Conservation (phyloP, 2,113 vertebrate species). For the Phylloscopus trochiloides region DNA sequence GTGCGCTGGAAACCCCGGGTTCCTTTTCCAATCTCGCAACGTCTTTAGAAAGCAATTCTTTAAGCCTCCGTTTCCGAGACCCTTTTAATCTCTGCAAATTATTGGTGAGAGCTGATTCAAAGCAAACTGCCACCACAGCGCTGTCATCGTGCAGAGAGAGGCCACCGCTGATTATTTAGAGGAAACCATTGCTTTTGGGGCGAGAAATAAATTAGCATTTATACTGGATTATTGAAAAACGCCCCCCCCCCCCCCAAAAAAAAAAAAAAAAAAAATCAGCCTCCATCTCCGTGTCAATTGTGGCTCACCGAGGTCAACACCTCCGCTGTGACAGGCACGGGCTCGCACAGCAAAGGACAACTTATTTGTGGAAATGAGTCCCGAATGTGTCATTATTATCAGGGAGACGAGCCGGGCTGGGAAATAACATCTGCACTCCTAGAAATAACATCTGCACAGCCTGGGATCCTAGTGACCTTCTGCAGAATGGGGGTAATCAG, state of each 20-base stretch:
- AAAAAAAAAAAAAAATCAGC: background rate
- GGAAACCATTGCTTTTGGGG: constrained; percentile 25
- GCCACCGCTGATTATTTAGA: background rate
- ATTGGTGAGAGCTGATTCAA: constrained; percentile 14
- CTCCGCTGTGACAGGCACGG: background rate
- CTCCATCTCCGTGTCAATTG: constrained; percentile 26
- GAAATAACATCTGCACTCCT: background rate
- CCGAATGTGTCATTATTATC: background rate
- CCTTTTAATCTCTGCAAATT: constrained; percentile 69
- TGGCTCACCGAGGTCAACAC: background rate
- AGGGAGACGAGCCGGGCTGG: background rate
- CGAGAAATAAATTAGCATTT: constrained; percentile 32
- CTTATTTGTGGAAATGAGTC: background rate
- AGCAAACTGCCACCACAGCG: constrained; percentile 7
- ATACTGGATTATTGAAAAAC: background rate
- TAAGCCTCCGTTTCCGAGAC: constrained; percentile 1
- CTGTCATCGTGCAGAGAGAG: background rate
- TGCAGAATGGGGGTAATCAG: background rate
- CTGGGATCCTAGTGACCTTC: background rate
- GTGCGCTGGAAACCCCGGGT: constrained; percentile 1
- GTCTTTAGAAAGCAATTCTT: constrained; percentile 60
- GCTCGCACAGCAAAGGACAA: background rate
- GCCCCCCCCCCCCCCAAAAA: too few relatives aligned
- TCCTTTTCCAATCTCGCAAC: constrained; percentile 3
- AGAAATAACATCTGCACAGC: background rate